A percentile compares a stretch with the other conserved stretches of the same genome.
Conservation (phyloP, 2,888 invertebrate genomes). For the Drosophila testacea region DNA sequence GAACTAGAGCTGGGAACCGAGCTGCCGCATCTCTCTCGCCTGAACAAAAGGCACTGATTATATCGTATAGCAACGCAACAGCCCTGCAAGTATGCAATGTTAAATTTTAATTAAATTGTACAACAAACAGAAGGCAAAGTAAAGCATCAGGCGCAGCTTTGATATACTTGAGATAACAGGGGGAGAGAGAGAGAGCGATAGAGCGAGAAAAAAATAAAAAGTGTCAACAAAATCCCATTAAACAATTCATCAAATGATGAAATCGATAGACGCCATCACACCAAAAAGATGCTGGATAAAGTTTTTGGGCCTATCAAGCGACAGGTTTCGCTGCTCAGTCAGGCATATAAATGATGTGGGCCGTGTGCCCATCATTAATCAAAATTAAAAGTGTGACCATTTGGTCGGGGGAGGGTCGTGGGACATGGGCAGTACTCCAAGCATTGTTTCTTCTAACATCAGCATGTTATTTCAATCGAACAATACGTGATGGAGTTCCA, state of each 20-base stretch:
- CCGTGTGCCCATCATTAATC: constrained; percentile 62
- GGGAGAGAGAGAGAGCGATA: not conserved
- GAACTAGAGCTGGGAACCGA: constrained; percentile 11
- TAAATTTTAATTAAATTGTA: constrained; percentile 76
- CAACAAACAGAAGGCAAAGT: constrained; percentile 33
- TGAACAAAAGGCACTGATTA: constrained; percentile 62
- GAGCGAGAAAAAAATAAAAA: constrained; percentile 5
- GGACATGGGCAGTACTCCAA: too few relatives aligned
- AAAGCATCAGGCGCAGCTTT: constrained; percentile 3
- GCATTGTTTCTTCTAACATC: constrained; percentile 15
- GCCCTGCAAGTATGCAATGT: constrained; percentile 58
- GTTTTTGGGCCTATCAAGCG: constrained; percentile 45
- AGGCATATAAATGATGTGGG: constrained; percentile 75
- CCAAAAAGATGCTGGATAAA: constrained; percentile 33
- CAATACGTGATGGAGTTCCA: constrained; percentile 1
- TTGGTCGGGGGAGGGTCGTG: constrained; percentile 24
- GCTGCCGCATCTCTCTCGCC: constrained; percentile 19
- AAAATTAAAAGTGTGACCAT: constrained; percentile 73
- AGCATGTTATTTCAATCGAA: constrained; percentile 12
- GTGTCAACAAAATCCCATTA: constrained; percentile 67
- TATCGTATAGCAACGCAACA: constrained; percentile 38
- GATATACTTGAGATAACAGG: not conserved
- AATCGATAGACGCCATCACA: constrained; percentile 59
- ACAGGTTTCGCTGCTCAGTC: constrained; percentile 55
- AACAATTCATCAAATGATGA: constrained; percentile 71